Conservation (phyloP, 2,888 invertebrate species). For the Ferdinandea cuprea region DNA sequence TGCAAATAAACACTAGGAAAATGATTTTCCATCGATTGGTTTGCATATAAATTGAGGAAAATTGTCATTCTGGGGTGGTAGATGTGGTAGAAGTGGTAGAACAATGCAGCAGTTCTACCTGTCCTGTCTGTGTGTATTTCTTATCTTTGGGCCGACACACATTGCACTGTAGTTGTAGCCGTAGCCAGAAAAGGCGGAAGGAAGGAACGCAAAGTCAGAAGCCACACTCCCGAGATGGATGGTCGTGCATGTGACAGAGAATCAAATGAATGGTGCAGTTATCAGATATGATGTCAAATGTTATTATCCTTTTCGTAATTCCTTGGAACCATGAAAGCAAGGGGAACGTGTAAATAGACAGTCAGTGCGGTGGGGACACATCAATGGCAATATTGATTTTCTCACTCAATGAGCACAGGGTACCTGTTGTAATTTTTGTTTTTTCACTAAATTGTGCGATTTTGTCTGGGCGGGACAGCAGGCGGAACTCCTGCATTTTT, state of each 20-base stretch:
- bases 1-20: slow-evolving; percentile 46
- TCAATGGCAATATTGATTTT: slow-evolving; percentile 66
- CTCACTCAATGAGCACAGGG: background rate
- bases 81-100: background rate
- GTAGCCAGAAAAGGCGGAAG: background rate
- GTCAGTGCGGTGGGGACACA: slow-evolving; percentile 22
- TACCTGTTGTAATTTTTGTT: too few species aligned
- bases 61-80: slow-evolving; percentile 25
- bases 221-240: slow-evolving; percentile 23
- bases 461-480: too few species aligned
- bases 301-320: slow-evolving; percentile 53
- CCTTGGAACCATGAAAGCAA: background rate
- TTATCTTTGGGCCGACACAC: slow-evolving; percentile 48
- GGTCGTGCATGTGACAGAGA: slow-evolving; percentile 35
- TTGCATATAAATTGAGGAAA: slow-evolving; percentile 50
- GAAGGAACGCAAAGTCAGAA: slow-evolving; percentile 29
- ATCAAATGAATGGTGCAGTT: slow-evolving; percentile 45
- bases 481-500: too few species aligned
- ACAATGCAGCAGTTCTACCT: slow-evolving; percentile 19
- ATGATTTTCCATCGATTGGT: slow-evolving; percentile 59
- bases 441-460: too few species aligned
- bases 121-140: slow-evolving; percentile 35
- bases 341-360: slow-evolving; percentile 14
- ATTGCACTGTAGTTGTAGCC: slow-evolving; percentile 34
- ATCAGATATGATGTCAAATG: slow-evolving; percentile 65